Base-by-base conservation (phyloP, 2,888 invertebrate species). In the Morpho deidamia region DNA sequence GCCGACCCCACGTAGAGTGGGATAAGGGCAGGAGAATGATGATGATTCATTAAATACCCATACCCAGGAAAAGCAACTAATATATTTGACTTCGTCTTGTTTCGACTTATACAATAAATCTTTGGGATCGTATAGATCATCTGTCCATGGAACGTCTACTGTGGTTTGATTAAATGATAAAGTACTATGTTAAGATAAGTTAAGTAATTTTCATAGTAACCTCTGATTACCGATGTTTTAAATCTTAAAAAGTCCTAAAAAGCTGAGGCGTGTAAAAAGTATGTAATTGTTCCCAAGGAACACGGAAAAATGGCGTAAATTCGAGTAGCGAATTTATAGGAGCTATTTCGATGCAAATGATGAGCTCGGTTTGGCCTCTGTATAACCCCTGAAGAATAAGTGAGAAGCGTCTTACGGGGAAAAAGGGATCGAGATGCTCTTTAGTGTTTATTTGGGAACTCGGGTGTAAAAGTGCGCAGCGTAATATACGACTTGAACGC, bases 281-380 rank as follows among this genome's bases (percentile, higher is more conserved):
- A 85, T 85, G 85, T 86, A 88, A 88, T 88, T 86, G 87, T 83
- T 84, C 83, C 85, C 86, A 83, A 83, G 85, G 79, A 84, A 74
- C 78, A 73, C 23, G 66, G 71, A 77, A 76, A 83, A 80, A 82
- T 83, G 83, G 86, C 81, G 84, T 85, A 84, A 85, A 87, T 86
- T 87, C 81, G 86, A 82, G 83, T 81, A 80, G 82, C 81, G 84
- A 88, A 87, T 88, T 88, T 88, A 87, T 86, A 83, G 83, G 77
- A 85, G 85, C 86, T 84, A 86, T 88, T 87, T 87, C 83, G 83
- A 88, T 87, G 87, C 87, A 88, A 88, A 88, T 88, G 85, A 86
- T 83, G 85, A 86, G 83, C 83, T 81, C 74, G 68, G 70, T 70
- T 79, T 74, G 71, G 78, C 78, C 81, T 71, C 77, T 78, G 72